These are phyloP conservation scores for Paedocypris micromegethes DNA, from an alignment of 2,797 vertebrate genomes.

Conservation along the genomic window DNA sequence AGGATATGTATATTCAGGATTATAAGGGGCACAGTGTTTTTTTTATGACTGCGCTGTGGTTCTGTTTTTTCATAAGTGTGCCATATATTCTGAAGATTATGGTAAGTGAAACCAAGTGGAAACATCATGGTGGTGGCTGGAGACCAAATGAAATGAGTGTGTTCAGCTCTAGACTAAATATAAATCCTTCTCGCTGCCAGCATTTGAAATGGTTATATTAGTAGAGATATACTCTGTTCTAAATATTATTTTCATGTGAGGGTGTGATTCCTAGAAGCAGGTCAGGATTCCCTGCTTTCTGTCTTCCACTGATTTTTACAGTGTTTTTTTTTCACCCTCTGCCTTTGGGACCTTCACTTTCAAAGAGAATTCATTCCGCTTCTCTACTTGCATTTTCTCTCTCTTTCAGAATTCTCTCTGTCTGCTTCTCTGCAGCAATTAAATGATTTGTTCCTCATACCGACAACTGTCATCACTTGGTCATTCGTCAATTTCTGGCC, in stretches of 20 bases:
- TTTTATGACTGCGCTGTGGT: no score
- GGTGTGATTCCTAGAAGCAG: slow-evolving; percentile 36
- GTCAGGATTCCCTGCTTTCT: slow-evolving; percentile 44
- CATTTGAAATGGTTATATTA: slow-evolving; percentile 6
- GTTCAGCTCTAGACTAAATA: no score
- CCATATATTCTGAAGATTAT: no score
- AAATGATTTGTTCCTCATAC: slow-evolving; percentile 13
- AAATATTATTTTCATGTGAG: background rate
- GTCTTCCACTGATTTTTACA: slow-evolving; percentile 15
- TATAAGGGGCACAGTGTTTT: no score
- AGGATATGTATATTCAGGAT: no score
- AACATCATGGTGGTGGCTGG: no score
- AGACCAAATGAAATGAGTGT: no score
- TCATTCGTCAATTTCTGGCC: no score
- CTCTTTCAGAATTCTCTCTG: background rate
- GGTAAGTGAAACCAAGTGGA: no score
- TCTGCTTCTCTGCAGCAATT: slow-evolving; percentile 13
- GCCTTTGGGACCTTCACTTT: slow-evolving; percentile 36
- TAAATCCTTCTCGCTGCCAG: no score
- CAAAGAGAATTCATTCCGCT: slow-evolving; percentile 38
- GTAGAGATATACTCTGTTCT: slow-evolving; percentile 10
- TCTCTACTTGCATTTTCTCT: slow-evolving; percentile 12
- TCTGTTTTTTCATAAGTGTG: no score
- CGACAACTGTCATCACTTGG: background rate
- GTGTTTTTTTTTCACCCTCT: background rate